Percentiles rank a stretch among this genome's conserved stretches.
Evolutionary conservation across 2,797 vertebrate species (phyloP).

Genomic region (Melopsittacus undulatus): DNA sequence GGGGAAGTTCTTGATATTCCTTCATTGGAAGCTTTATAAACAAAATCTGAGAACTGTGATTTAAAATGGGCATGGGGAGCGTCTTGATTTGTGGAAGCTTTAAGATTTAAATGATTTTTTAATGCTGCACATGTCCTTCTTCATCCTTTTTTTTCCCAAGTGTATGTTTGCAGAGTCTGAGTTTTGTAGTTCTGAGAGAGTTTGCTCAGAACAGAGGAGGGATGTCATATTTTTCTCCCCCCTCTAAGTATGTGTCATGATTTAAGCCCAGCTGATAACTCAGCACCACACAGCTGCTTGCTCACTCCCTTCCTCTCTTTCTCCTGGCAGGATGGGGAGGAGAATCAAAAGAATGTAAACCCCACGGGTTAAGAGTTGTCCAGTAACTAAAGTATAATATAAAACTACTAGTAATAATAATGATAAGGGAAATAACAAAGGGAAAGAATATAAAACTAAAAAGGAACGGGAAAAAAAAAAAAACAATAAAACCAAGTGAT

Average conservation of each 20-base stretch:
- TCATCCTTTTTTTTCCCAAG: neutral
- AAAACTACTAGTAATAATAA: neutral
- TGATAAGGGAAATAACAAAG: neutral
- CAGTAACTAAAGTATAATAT: neutral
- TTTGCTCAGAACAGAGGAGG: neutral
- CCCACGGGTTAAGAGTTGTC: neutral
- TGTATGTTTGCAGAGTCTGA: neutral
- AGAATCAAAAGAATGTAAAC: neutral
- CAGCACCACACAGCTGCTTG: neutral
- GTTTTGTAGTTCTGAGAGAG: neutral
- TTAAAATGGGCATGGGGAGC: neutral
- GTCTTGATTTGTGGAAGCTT: neutral
- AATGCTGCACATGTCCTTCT: rapidly evolving
- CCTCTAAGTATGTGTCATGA: neutral
- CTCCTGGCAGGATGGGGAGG: neutral
- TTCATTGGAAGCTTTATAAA: neutral
- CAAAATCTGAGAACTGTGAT: rapidly evolving
- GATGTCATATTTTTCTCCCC: neutral
- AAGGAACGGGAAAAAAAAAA: neutral
- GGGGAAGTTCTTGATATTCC: neutral
- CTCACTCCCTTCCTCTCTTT: neutral
- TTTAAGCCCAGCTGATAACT: neutral
- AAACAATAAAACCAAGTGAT: neutral
- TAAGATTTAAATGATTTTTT: neutral
- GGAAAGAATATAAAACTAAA: neutral